Evolutionary conservation across 2,888 invertebrate species (phyloP).

Genomic region (Trachelus tabidus): DNA sequence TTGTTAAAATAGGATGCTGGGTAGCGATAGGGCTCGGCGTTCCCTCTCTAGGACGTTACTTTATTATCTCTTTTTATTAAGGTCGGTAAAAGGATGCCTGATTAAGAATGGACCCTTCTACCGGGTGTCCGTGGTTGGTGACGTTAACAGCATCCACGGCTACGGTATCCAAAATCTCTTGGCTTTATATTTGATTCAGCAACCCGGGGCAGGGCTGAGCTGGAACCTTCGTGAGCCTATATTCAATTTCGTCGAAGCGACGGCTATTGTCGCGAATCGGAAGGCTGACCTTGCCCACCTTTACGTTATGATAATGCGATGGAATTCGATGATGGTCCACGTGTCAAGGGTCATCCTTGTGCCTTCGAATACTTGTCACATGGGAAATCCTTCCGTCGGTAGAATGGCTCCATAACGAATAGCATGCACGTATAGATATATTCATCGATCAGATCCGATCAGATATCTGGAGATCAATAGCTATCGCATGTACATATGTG

Average conservation of each 20-base stretch:
- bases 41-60: slow-evolving; percentile 31
- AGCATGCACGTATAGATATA: neutral
- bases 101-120: slow-evolving; percentile 58
- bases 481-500: neutral
- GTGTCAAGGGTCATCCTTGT: neutral
- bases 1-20: slow-evolving; percentile 24
- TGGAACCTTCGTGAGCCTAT: slow-evolving; percentile 52
- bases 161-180: slow-evolving; percentile 30
- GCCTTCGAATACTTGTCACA: neutral
- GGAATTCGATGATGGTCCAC: neutral
- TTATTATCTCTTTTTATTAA: slow-evolving; percentile 42
- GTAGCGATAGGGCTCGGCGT: slow-evolving; percentile 31
- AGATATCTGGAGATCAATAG: neutral
- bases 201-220: slow-evolving; percentile 23
- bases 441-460: neutral
- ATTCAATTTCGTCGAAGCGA: slow-evolving; percentile 43
- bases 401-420: neutral
- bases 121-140: slow-evolving; percentile 52
- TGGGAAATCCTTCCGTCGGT: too few relatives aligned
- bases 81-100: slow-evolving; percentile 34
- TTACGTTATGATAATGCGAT: neutral
- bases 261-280: neutral
- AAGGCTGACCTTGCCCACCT: neutral
- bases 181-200: slow-evolving; percentile 62
- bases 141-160: slow-evolving; percentile 56